Base-by-base conservation (phyloP, 53 echinoderm and acorn worm genomes). In the Paelopatides confundens region DNA sequence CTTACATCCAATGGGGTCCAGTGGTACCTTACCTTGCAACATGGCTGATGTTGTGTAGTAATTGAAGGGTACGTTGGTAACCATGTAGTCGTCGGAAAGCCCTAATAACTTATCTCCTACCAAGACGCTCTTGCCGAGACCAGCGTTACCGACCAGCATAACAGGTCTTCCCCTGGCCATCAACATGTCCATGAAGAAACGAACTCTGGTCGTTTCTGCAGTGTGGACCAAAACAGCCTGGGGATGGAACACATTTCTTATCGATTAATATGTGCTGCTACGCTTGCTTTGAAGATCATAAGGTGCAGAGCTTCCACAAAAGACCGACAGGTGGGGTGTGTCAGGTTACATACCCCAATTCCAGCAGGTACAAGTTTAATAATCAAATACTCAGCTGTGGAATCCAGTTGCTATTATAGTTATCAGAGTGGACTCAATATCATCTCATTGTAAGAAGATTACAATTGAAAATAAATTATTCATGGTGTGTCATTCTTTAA, bases 31-130 rank as follows among this genome's bases (percentile, higher is more conserved):
- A 96, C 96, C 92, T 84, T 97, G 97, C 95, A 97, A 87, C 97
- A 97, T 97, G 69, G 93, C 97, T 12, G 97, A 97, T 11, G 97
- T 97, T 33, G 97, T 95, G 90, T 95, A 95, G 93, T 95, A 95
- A 74, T 97, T 97, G 90, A 97, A 95, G 17, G 97, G 97, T 86
- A 97, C 97, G 58, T 97, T 98, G 64, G 98, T 90, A 35, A 98
- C 95, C 94, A 98, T 95, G 94, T 76, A 94, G 69, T 98, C 95
- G 23, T 98, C 95, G 3, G 90, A 86, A 27, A 97, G 51, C 17
- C 83, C 89, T 36, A 81, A 37, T 1, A 98, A 92, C 71, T 98
- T 98, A 88, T 95, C 91, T 0, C 95, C 94, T 9, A 97, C 95
- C 82, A 97, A 88, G 54, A 97, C 97, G 31, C 97, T 97, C 92